Conservation (phyloP, 2,113 vertebrate species). For the Sus scrofa region DNA sequence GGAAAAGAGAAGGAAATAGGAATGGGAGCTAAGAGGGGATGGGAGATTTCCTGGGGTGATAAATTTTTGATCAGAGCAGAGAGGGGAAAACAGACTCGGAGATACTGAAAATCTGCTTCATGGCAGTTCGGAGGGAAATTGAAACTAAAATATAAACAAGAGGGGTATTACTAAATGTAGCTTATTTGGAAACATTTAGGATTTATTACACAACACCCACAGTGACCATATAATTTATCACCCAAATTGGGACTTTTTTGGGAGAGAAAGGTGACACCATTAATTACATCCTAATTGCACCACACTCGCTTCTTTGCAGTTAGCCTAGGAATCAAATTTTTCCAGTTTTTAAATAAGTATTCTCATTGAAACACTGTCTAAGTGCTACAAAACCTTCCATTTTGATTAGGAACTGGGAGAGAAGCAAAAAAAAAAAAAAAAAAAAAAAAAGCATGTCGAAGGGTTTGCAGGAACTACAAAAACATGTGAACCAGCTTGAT, state of each 20-base stretch:
- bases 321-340: conserved; percentile 11
- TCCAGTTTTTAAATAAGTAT: neutral
- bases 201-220: conserved; percentile 13
- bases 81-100: neutral
- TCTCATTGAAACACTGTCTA: conserved; percentile 17
- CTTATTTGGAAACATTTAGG: conserved; percentile 58
- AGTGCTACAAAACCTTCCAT: neutral
- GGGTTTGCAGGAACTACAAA: neutral
- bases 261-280: neutral
- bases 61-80: conserved; percentile 65
- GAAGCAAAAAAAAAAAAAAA: neutral
- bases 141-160: conserved; percentile 53
- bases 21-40: neutral
- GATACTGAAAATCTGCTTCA: neutral
- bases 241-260: neutral
- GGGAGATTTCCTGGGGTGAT: conserved; percentile 17
- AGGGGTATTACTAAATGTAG: neutral
- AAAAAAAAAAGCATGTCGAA: neutral
- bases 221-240: neutral
- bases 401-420: conserved; percentile 22
- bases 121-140: conserved; percentile 29
- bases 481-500: neutral
- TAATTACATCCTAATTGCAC: neutral
- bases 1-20: conserved; percentile 33
- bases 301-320: neutral